Evolutionary conservation across 2,797 vertebrate genomes (phyloP).

Genomic region (Delichon dasypus): DNA sequence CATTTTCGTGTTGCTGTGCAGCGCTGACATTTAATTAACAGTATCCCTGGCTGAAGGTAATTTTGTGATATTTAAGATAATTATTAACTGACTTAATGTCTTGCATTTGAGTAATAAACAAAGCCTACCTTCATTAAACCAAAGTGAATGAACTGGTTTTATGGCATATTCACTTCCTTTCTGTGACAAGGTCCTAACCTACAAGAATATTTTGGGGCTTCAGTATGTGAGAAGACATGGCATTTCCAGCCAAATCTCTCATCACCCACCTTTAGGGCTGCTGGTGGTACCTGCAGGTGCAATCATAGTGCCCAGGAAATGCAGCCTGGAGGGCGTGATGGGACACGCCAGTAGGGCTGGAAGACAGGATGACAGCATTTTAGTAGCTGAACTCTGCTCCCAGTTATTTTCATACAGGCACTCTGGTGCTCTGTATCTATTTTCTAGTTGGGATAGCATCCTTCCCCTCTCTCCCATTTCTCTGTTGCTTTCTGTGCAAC

Average conservation of each 20-base stretch:
- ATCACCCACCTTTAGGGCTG: not conserved
- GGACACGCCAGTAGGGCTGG: not conserved
- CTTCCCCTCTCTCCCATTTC: not conserved
- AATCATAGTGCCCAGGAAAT: not conserved
- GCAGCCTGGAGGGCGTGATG: rapidly evolving
- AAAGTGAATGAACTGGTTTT: not conserved
- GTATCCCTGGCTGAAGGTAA: not conserved
- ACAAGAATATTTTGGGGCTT: not conserved
- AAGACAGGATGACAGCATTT: not conserved
- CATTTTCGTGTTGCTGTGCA: not conserved
- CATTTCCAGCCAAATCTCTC: not conserved
- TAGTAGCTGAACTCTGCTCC: not conserved
- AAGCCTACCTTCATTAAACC: not conserved
- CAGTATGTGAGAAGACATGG: not conserved
- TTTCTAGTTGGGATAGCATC: not conserved
- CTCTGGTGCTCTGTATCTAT: not conserved
- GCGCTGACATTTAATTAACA: not conserved
- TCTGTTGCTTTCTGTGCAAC: not conserved
- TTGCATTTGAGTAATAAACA: not conserved
- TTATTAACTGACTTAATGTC: not conserved
- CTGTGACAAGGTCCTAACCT: not conserved
- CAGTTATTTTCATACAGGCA: not conserved
- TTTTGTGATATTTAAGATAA: not conserved
- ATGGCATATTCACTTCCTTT: not conserved
- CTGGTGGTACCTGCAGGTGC: not conserved